phyloP scores from a whole-genome alignment of 2,113 vertebrate genomes.

The Macquaria australasica region DNA sequence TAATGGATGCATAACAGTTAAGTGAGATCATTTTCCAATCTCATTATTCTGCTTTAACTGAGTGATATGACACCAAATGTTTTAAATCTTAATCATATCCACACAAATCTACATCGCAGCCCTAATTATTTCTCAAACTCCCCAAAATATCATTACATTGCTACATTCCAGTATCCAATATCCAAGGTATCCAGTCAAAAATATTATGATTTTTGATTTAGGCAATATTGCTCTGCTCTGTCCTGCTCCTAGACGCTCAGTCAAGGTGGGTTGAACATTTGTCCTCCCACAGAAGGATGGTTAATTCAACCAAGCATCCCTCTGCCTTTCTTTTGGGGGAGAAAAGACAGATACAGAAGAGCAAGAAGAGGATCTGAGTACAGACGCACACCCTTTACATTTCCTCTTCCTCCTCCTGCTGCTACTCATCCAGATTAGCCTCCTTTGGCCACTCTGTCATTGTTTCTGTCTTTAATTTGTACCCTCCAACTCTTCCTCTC shows the following conservation, averaged over 20 bases:
- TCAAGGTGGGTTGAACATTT: constrained; percentile 22
- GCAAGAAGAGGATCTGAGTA: background rate
- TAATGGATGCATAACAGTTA: background rate
- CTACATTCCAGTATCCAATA: background rate
- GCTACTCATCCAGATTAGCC: constrained; percentile 33
- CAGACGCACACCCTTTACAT: constrained; percentile 9
- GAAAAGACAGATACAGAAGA: background rate
- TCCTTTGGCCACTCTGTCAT: constrained; percentile 32
- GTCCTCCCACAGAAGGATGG: background rate
- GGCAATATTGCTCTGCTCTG: background rate
- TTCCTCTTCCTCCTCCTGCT: constrained; percentile 9
- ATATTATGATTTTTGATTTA: constrained; percentile 1
- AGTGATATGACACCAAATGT: constrained; percentile 23
- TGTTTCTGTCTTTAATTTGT: constrained; percentile 48
- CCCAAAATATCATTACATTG: background rate
- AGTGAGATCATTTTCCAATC: constrained; percentile 10
- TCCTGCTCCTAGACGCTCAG: background rate
- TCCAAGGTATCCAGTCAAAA: constrained; percentile 1
- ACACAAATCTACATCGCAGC: background rate
- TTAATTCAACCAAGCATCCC: background rate
- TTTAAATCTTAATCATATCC: constrained; percentile 34
- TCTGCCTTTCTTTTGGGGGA: background rate
- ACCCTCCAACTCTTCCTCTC: background rate
- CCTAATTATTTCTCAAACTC: background rate
- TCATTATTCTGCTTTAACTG: background rate